Conservation (phyloP, 2,888 invertebrate species). For the Platerodrilus igneus region DNA sequence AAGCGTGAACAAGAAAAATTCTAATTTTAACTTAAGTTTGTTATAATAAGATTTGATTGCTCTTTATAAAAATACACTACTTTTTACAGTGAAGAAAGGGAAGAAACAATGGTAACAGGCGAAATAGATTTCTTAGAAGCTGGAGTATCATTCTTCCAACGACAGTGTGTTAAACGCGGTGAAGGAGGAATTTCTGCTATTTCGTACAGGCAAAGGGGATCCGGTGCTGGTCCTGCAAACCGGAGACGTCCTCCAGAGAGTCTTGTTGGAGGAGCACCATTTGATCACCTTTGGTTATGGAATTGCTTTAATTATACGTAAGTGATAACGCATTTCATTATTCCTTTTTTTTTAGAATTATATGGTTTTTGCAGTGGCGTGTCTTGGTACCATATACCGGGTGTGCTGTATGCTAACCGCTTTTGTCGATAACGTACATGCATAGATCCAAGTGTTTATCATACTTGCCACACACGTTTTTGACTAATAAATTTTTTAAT, state of each 20-base stretch:
- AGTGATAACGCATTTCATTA: too few species aligned
- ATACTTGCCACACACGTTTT: too few species aligned
- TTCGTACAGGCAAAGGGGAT: conserved; percentile 53
- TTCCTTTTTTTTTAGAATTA: too few species aligned
- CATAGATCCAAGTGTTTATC: too few species aligned
- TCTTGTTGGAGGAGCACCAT: conserved; percentile 55
- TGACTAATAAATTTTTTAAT: too few species aligned
- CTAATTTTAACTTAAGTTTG: too few species aligned
- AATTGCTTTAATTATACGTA: conserved; percentile 65
- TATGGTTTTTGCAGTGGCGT: too few species aligned
- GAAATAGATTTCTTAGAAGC: conserved; percentile 59
- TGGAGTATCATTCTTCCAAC: conserved; percentile 57
- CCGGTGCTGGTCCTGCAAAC: conserved; percentile 46
- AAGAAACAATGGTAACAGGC: conserved; percentile 34
- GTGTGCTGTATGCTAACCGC: too few species aligned
- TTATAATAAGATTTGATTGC: too few species aligned
- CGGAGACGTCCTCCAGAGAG: conserved; percentile 51
- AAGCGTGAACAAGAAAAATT: too few species aligned
- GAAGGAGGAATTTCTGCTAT: conserved; percentile 51
- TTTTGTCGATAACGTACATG: too few species aligned
- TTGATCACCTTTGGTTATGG: conserved; percentile 64
- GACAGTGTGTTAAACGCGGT: conserved; percentile 52
- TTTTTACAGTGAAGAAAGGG: conserved; percentile 41
- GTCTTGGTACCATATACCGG: too few species aligned
- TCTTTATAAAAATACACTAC: not conserved